phyloP scores from a whole-genome alignment of 2,888 invertebrate genomes.

The Brachynemurus nebulosus region DNA sequence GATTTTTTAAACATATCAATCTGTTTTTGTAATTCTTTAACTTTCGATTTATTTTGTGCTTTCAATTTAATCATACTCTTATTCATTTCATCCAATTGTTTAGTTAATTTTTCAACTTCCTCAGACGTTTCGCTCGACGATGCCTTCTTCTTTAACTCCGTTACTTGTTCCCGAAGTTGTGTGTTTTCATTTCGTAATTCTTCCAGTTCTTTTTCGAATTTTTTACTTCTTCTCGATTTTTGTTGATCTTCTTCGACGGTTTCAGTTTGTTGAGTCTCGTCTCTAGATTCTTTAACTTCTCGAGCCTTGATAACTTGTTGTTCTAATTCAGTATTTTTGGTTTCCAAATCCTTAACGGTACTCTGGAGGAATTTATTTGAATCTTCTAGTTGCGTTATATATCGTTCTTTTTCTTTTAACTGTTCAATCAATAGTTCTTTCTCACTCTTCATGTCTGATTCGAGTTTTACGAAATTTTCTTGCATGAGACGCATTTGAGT shows the following conservation, averaged over 20 bases:
- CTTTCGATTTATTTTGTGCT: conserved; percentile 53
- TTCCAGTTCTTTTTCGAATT: conserved; percentile 12
- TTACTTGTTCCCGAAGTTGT: conserved; percentile 13
- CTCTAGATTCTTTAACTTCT: conserved; percentile 18
- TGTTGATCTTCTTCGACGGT: background rate
- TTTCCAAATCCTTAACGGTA: conserved; percentile 23
- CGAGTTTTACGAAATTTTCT: conserved; percentile 55
- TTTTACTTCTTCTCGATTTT: background rate
- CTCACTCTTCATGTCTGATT: conserved; percentile 56
- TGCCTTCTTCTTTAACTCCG: conserved; percentile 6
- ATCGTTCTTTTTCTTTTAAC: conserved; percentile 40
- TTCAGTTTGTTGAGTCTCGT: conserved; percentile 14
- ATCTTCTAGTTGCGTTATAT: conserved; percentile 40
- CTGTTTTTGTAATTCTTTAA: conserved; percentile 64
- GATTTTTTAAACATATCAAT: conserved; percentile 50
- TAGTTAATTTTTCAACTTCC: conserved; percentile 40
- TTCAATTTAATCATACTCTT: conserved; percentile 65
- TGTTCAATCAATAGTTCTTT: conserved; percentile 40
- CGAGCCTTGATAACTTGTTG: background rate
- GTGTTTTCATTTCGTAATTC: conserved; percentile 13
- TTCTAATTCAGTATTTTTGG: conserved; percentile 22
- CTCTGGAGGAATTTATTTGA: conserved; percentile 38
- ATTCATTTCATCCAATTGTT: conserved; percentile 59
- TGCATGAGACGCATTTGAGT: conserved; percentile 73
- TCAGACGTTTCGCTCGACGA: conserved; percentile 19